Percentiles rank a stretch among this genome's conserved stretches.
Evolutionary conservation across 2,113 vertebrate species (phyloP).

Genomic region (Ptilorrhoa leucosticta): DNA sequence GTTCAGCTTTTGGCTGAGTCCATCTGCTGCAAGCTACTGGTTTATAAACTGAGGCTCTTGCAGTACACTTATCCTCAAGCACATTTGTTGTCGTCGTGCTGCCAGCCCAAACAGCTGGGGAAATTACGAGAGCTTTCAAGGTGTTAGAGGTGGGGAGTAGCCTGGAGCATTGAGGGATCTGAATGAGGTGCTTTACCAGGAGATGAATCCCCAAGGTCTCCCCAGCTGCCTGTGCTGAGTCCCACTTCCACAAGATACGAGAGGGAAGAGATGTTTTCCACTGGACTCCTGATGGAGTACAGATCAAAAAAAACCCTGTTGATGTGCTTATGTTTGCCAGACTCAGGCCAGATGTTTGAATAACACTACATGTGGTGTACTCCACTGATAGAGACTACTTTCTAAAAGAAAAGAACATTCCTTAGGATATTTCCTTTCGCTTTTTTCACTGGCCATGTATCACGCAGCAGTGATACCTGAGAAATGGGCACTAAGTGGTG

Average conservation of each 20-base stretch:
- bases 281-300: background rate
- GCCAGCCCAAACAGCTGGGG: conserved; percentile 31
- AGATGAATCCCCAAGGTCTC: background rate
- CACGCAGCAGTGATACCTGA: background rate
- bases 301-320: background rate
- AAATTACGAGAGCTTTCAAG: background rate
- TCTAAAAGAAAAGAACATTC: background rate
- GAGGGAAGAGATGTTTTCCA: background rate
- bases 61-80: background rate
- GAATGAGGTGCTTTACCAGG: background rate
- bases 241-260: background rate
- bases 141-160: background rate
- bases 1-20: background rate
- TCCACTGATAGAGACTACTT: background rate
- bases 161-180: background rate
- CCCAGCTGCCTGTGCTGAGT: background rate
- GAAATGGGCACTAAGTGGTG: background rate
- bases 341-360: background rate
- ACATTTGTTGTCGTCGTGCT: background rate
- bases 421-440: background rate
- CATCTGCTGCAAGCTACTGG: background rate
- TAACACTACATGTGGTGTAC: background rate
- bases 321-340: background rate
- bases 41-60: background rate
- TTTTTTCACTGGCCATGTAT: background rate